Evolutionary conservation across 2,113 vertebrate genomes (phyloP), one percentile per base, ranked within the genome.

Genomic region (zebrafish (Danio rerio)): DNA sequence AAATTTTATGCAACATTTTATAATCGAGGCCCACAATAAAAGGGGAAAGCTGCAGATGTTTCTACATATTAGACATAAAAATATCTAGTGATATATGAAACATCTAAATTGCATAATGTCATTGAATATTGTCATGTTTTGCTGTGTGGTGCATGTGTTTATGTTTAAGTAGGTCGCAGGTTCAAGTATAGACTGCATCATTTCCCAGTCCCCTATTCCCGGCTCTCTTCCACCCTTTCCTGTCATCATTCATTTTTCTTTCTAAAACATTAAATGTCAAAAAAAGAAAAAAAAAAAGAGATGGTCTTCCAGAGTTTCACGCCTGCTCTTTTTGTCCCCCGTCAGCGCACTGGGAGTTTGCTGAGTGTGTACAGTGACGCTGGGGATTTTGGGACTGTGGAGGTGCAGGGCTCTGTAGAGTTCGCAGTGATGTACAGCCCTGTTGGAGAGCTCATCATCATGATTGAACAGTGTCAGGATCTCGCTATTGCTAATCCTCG

Each of bases 341-440:
- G 10, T 11, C 47, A 90, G 90, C 85, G 80, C 31, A 88, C 84
- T 10, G 83, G 84, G 12, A 91, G 90, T 78, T 40, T 88, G 76
- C 40, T 88, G 83, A 91, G 90, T n/a, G 81, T 91, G 12, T 91
- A 91, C 90, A 91, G 90, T 7, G 85, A 91, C 9, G 89, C 90
- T 1, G 90, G 90, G 9, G 90, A 91, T 49, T 90, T 86, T 72
- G 89, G 90, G 40, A 84, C 85, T 20, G 81, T 91, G 55, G 4
- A 49, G 9, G 84, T 90, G 47, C 88, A 85, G 61, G 90, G 90
- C 6, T 85, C 86, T 16, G 85, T 90, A 68, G 87, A 90, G 84
- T 91, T 91, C 16, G 82, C 84, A 4, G 65, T 91, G 63, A 83
- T 81, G 68, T 90, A 88, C 85, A 88, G 86, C 45, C 84, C 83